Percentiles rank a stretch among this genome's conserved stretches.
Evolutionary conservation across 2,888 invertebrate species (phyloP).

Genomic region (Sarcophaga variegata): DNA sequence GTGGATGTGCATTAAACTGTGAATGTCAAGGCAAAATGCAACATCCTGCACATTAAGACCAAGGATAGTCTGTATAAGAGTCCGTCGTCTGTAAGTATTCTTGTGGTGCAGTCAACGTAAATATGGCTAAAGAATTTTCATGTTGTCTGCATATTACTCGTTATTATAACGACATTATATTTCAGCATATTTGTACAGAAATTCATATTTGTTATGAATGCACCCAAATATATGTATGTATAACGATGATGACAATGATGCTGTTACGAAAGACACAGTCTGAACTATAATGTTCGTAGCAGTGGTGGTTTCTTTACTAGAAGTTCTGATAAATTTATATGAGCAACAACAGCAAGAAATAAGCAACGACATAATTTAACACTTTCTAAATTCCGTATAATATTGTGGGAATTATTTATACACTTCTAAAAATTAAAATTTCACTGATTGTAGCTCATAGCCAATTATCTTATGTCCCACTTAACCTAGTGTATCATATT

Average conservation of each 20-base stretch:
- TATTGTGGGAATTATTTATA: background rate
- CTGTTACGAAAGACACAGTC: slow-evolving; percentile 7
- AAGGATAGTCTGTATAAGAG: slow-evolving; percentile 20
- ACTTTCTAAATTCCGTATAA: slow-evolving; percentile 45
- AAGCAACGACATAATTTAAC: slow-evolving; percentile 50
- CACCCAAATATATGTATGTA: background rate
- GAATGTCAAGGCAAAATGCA: slow-evolving; percentile 64
- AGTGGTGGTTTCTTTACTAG: background rate
- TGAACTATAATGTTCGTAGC: slow-evolving; percentile 7
- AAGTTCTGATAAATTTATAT: slow-evolving; percentile 39
- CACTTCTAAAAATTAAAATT: background rate
- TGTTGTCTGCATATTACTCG: slow-evolving; percentile 48
- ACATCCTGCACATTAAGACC: slow-evolving; percentile 61
- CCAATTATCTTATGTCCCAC: no score
- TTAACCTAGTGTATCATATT: no score
- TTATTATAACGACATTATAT: slow-evolving; percentile 52
- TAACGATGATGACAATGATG: slow-evolving; percentile 18
- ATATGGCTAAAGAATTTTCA: slow-evolving; percentile 47
- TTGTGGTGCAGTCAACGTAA: slow-evolving; percentile 35
- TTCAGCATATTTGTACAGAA: slow-evolving; percentile 47
- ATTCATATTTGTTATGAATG: slow-evolving; percentile 44
- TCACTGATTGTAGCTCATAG: no score
- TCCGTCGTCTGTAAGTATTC: background rate
- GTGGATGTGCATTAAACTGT: slow-evolving; percentile 48
- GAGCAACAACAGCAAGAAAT: background rate